Conservation (phyloP, 2,888 invertebrate genomes). For the Melanophora roralis region DNA sequence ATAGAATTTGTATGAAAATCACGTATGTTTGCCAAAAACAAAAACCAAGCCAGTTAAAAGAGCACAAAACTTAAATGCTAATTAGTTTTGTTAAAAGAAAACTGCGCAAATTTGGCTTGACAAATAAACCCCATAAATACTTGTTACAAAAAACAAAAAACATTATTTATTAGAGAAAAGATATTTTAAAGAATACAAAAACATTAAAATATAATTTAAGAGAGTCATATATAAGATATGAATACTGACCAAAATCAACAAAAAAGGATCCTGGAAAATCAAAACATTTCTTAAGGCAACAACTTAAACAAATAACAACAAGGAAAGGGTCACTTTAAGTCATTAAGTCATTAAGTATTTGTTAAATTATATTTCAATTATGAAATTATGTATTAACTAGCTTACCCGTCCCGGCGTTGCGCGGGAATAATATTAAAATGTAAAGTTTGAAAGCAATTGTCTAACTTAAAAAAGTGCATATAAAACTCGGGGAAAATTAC, state of each 20-base stretch:
- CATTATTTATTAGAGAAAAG: no score
- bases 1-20: neutral
- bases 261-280: no score
- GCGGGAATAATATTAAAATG: no score
- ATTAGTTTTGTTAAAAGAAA: slow-evolving; percentile 36
- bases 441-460: no score
- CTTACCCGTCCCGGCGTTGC: no score
- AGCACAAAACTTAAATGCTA: slow-evolving; percentile 40
- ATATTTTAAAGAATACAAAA: neutral
- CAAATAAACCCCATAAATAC: slow-evolving; percentile 4
- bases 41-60: neutral
- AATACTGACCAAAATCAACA: neutral
- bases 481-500: no score
- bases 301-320: neutral
- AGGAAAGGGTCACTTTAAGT: no score
- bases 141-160: slow-evolving; percentile 5
- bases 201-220: neutral
- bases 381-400: no score
- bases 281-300: neutral
- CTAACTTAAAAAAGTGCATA: no score
- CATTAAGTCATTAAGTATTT: no score
- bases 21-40: neutral
- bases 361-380: no score
- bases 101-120: slow-evolving; percentile 8
- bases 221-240: neutral